These are phyloP conservation scores for Macaca mulatta DNA, from an alignment of 2,113 vertebrate species.

Conservation along the genomic window DNA sequence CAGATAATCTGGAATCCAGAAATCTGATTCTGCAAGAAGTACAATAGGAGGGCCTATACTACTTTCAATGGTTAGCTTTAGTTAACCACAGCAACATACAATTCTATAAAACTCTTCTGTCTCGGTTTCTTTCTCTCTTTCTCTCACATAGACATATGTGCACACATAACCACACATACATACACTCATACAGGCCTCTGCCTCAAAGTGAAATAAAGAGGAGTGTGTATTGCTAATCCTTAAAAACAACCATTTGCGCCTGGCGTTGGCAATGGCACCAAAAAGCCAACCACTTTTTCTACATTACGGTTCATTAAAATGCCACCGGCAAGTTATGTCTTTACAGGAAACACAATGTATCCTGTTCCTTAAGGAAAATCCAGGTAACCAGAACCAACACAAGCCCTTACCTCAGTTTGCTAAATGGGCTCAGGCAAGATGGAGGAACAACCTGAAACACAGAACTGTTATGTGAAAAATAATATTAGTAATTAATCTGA, in stretches of 20 bases:
- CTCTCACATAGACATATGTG: neutral
- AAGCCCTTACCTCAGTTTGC: neutral
- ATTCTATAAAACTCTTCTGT: neutral
- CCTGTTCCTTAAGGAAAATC: neutral
- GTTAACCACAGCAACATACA: neutral
- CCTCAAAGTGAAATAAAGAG: neutral
- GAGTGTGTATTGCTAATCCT: neutral
- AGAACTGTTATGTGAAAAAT: neutral
- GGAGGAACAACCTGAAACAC: neutral
- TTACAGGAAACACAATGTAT: neutral
- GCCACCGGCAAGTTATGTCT: neutral
- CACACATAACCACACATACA: neutral
- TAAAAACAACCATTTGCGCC: neutral
- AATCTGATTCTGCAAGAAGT: conserved; percentile 14
- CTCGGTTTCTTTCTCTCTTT: neutral
- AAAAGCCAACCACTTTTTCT: neutral
- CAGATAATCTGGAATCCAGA: neutral
- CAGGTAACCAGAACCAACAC: neutral
- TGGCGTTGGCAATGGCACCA: neutral
- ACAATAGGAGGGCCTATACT: neutral
- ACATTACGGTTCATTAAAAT: conserved; percentile 11
- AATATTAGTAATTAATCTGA: neutral
- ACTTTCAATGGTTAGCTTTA: neutral
- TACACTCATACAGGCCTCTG: neutral
- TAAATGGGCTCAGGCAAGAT: neutral